Evolutionary conservation across 2,113 vertebrate genomes (phyloP).

Genomic region (Hippocampus barbouri): DNA sequence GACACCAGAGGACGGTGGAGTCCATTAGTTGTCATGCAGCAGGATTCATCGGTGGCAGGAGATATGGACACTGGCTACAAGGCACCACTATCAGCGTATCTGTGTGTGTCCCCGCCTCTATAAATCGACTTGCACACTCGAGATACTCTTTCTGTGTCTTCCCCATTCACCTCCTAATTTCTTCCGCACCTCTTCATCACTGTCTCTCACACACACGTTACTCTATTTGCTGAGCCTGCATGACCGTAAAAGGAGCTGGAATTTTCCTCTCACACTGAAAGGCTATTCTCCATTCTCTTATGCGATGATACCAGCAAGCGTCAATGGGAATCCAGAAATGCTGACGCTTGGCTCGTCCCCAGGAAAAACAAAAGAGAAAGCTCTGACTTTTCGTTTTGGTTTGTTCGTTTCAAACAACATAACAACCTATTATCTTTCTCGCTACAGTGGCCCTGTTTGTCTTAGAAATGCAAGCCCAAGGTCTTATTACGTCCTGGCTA

Average conservation of each 20-base stretch:
- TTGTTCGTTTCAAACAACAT: constrained; percentile 7
- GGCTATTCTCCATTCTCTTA: constrained; percentile 34
- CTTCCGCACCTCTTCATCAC: constrained; percentile 29
- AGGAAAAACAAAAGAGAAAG: not conserved
- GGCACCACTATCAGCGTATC: constrained; percentile 45
- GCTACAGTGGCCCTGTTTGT: constrained; percentile 22
- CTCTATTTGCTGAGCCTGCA: constrained; percentile 64
- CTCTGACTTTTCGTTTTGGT: not conserved
- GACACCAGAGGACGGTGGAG: constrained; percentile 50
- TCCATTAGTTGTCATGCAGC: constrained; percentile 60
- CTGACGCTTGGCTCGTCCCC: constrained; percentile 40
- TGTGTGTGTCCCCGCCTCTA: constrained; percentile 42
- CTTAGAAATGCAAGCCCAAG: constrained; percentile 12
- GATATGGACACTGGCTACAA: constrained; percentile 59
- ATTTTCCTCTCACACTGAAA: constrained; percentile 15
- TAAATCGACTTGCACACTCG: constrained; percentile 34
- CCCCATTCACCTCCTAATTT: constrained; percentile 52
- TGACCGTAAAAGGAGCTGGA: constrained; percentile 50
- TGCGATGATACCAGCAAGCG: constrained; percentile 38
- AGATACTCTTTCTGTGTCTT: constrained; percentile 27
- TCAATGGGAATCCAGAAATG: constrained; percentile 41
- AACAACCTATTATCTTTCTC: constrained; percentile 15
- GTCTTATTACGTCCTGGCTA: constrained; percentile 8
- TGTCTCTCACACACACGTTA: constrained; percentile 36
- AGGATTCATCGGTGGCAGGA: constrained; percentile 53